Evolutionary conservation across 92 coral and sea anemone species (phyloP).

Genomic region (Epizoanthus fatuus): DNA sequence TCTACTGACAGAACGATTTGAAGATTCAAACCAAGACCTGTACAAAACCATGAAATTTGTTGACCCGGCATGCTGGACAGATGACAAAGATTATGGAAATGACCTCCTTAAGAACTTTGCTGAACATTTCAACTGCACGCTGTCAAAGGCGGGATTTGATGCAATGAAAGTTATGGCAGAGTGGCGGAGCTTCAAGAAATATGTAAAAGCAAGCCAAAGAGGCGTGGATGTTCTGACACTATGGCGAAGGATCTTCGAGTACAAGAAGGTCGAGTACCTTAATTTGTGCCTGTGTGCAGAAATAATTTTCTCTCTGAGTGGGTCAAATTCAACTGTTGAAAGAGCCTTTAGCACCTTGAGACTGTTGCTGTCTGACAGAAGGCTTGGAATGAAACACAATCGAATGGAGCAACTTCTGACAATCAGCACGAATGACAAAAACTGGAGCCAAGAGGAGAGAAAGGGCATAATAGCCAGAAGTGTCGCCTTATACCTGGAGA

Average conservation of each 20-base stretch:
- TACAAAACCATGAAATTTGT: slow-evolving; percentile 16
- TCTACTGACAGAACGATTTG: slow-evolving; percentile 12
- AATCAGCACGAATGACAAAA: slow-evolving; percentile 14
- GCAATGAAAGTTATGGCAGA: slow-evolving; percentile 6
- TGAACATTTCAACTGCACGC: slow-evolving; percentile 13
- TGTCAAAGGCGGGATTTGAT: slow-evolving; percentile 19
- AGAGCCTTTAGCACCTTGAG: slow-evolving; percentile 43
- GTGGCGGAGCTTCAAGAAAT: slow-evolving; percentile 17
- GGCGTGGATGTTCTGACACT: slow-evolving; percentile 4
- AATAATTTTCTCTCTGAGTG: neutral
- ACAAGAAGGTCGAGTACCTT: neutral
- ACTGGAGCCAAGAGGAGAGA: slow-evolving; percentile 35
- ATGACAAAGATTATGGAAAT: slow-evolving; percentile 4
- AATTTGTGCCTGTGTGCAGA: slow-evolving; percentile 15
- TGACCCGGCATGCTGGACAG: slow-evolving; percentile 21
- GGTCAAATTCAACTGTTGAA: slow-evolving; percentile 21
- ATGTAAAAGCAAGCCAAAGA: slow-evolving; percentile 14
- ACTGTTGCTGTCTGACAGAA: slow-evolving; percentile 20
- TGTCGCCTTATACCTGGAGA: neutral
- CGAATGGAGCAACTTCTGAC: slow-evolving; percentile 27
- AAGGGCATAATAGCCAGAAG: slow-evolving; percentile 4
- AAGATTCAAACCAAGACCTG: slow-evolving; percentile 17
- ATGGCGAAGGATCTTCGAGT: slow-evolving; percentile 1
- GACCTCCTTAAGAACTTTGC: slow-evolving; percentile 15
- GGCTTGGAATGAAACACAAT: slow-evolving; percentile 18